Percentiles rank a stretch among this genome's conserved stretches.
These are phyloP conservation scores for Clarias magur DNA, from an alignment of 2,113 vertebrate genomes.

Conservation along the genomic window DNA sequence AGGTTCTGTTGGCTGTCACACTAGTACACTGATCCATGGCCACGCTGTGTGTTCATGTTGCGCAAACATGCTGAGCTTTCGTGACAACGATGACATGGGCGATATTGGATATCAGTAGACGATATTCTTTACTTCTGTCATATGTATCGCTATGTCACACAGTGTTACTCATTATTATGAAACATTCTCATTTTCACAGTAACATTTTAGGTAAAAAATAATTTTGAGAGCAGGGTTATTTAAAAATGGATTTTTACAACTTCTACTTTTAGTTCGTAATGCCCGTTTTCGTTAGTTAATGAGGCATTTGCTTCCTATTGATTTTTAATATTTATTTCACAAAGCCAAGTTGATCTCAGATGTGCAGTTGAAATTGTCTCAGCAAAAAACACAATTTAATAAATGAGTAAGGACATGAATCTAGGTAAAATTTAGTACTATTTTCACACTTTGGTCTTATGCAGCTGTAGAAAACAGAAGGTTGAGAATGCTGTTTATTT, in stretches of 20 bases:
- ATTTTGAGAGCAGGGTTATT: not conserved
- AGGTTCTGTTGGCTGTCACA: no score
- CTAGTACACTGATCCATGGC: no score
- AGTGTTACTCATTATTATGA: not conserved
- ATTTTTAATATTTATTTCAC: not conserved
- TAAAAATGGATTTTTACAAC: no score
- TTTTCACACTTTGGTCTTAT: not conserved
- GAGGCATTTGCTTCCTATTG: not conserved
- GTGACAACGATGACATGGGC: not conserved
- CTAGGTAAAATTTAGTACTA: not conserved
- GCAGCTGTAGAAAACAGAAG: not conserved
- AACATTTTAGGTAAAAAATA: not conserved
- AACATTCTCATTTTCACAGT: not conserved
- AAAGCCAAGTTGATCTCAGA: not conserved
- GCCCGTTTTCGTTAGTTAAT: not conserved
- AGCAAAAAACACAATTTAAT: not conserved
- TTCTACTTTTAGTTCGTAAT: no score
- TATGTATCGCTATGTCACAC: not conserved
- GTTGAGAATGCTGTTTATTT: not conserved
- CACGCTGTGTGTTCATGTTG: no score
- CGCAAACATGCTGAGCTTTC: not conserved
- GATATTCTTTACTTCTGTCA: not conserved
- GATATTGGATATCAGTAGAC: not conserved
- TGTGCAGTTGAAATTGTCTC: not conserved
- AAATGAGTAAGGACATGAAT: not conserved